Base-by-base conservation (phyloP, 1,140 invertebrate genomes). In the Musca domestica region DNA sequence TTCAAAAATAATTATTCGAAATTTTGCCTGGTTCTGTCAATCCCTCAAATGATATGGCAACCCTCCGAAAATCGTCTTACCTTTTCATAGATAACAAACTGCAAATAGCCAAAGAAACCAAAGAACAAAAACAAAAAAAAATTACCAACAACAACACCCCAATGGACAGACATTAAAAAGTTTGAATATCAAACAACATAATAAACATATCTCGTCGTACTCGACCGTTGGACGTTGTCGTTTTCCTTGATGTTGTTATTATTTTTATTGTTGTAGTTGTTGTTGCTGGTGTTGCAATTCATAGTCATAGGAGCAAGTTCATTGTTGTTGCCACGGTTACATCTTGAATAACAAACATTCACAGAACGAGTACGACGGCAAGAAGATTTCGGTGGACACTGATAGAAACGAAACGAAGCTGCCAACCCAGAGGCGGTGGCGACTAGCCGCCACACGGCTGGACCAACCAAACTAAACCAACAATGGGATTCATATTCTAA, bases 141-240 rank as follows among this genome's bases (percentile, higher is more conserved):
- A 23, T 41, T 34, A 10, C n/a, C n/a, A n/a, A n/a, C n/a, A n/a
- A n/a, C n/a, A n/a, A n/a, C 17, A 61, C 14, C 25, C 52, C 30
- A 30, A 17, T 14, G 56, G 56, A 61, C 56, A 34, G 27, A 56
- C 23, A 58, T 17, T 27, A 58, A 25, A 17, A 51, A 51, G 56
- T 61, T 61, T 61, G 56, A 61, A 61, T 61, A 61, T 61, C 56
- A 61, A 61, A 41, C 56, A 61, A 61, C 56, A 61, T 61, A 61
- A 61, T 61, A 61, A 61, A 61, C 56, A 61, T 61, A 61, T 61
- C 56, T 61, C 34, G 27, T 61, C 56, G 56, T 61, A 61, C 34
- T 41, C 34, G 34, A 5, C 34, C 34, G 34, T 41, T 41, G 34
- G n/a, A 41, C 10, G 34, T 41, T 41, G 34, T 41, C 34, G 34